These are phyloP conservation scores for Helarctos malayanus DNA, from an alignment of 2,797 vertebrate genomes.

Conservation along the genomic window DNA sequence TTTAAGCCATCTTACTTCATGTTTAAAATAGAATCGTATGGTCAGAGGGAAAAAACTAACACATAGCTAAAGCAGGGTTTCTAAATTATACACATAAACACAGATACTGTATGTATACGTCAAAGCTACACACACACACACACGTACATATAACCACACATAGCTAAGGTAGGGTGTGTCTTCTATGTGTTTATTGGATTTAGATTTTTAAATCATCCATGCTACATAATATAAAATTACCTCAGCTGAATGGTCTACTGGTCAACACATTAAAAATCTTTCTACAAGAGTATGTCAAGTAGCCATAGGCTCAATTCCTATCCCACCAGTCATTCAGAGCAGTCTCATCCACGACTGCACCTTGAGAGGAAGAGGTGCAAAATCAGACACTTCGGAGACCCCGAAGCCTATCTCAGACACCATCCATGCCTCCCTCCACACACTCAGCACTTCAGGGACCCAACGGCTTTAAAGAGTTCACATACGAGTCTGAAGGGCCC, in stretches of 20 bases:
- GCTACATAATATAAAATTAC: background rate
- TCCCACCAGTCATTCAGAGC: background rate
- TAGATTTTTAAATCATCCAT: constrained; percentile 22
- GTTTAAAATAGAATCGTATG: constrained; percentile 64
- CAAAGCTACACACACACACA: background rate
- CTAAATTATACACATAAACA: background rate
- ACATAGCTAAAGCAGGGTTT: background rate
- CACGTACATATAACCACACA: background rate
- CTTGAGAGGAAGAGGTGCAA: background rate
- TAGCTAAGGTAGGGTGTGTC: background rate
- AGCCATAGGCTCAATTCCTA: background rate
- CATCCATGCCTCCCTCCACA: background rate
- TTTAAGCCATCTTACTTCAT: constrained; percentile 65
- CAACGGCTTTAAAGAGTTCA: background rate
- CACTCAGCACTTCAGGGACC: background rate
- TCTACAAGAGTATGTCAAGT: constrained; percentile 2
- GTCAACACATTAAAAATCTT: background rate
- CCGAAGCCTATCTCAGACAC: background rate
- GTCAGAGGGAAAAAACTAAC: constrained; percentile 33
- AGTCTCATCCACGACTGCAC: no score
- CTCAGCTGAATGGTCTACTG: background rate
- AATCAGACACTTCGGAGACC: background rate
- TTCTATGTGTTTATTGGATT: constrained; percentile 7
- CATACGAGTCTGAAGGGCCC: background rate
- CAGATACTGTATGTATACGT: background rate